Evolutionary conservation across 1,140 invertebrate species (phyloP), one percentile per base, ranked within the genome.

Genomic region (Drosophila nikananu): DNA sequence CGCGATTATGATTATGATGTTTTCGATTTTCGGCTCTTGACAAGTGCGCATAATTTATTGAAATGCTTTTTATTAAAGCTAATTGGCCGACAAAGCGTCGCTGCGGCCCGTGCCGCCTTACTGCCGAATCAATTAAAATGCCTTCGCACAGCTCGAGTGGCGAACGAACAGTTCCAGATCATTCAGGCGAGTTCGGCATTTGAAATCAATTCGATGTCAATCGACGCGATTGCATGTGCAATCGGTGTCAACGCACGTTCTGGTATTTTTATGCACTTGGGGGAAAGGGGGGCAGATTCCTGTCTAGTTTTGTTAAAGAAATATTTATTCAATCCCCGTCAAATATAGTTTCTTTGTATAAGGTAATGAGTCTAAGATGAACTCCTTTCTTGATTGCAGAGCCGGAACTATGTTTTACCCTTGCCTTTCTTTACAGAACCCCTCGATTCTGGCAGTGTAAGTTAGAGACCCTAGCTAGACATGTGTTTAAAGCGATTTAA

Each of bases 11-110:
- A 78, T 78, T 39, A 13, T 39, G 35, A 57, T 57, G 54, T 57
- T 39, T 39, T 55, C 32, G 64, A 39, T 62, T 37, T 77, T 75
- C 54, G 74, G 17, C 46, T 30, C 46, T 68, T 37, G 46, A 49
- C 66, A 60, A 60, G 75, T 73, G 66, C 49, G 42, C 41, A 76
- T 75, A 89, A 89, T 87, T 90, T 87, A 87, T 87, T 84, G 81
- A 79, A 84, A 70, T 81, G 74, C 66, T 79, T 84, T 72, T 84
- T 90, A 87, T 89, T 84, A 87, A 89, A 87, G 84, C 74, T 87
- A 87, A 87, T 90, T 78, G 86, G 59, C 55, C 84, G 84, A 84
- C 84, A 81, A 83, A 80, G 61, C 54, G 21, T 57, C 35, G 66
- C 32, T 27, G 15, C 27, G 83, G 66, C 84, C 73, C 76, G 79